phyloP scores from a whole-genome alignment of 2,888 invertebrate genomes.

The Drosophila demipolita region DNA sequence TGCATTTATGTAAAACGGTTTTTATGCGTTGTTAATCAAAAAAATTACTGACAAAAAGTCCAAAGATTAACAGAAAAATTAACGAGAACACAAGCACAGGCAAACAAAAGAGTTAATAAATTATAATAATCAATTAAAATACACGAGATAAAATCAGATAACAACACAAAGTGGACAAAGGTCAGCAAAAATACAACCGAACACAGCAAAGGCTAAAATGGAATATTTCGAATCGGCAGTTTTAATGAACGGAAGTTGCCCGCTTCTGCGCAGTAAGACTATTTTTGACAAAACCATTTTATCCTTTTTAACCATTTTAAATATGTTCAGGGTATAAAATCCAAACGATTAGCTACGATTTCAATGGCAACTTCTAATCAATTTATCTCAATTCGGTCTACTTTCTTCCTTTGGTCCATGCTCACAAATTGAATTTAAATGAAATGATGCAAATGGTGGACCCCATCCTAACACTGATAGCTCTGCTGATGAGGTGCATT shows the following conservation, averaged over 20 bases:
- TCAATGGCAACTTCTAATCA: conserved; percentile 2
- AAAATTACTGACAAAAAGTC: too few species aligned
- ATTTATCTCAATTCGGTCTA: conserved; percentile 19
- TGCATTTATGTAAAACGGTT: too few species aligned
- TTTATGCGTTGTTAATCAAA: too few species aligned
- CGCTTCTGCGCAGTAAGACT: neutral
- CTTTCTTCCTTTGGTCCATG: conserved; percentile 10
- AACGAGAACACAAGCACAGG: neutral
- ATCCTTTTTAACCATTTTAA: neutral
- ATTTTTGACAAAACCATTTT: neutral
- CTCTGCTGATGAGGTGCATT: neutral
- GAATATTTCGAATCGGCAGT: neutral
- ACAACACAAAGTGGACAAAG: neutral
- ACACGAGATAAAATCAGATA: neutral
- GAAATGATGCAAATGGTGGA: conserved; percentile 12
- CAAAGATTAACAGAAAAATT: too few species aligned
- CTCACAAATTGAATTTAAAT: conserved; percentile 30
- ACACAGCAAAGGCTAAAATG: neutral
- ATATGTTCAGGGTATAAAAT: neutral
- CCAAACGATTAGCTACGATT: conserved; percentile 24
- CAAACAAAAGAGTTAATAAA: neutral
- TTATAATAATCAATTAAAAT: neutral
- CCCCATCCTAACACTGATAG: neutral
- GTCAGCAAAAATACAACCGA: too few species aligned
- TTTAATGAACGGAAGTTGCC: neutral